Evolutionary conservation across 2,888 invertebrate species (phyloP), one percentile per base, ranked within the genome.

Genomic region (Eupithecia subfuscata): DNA sequence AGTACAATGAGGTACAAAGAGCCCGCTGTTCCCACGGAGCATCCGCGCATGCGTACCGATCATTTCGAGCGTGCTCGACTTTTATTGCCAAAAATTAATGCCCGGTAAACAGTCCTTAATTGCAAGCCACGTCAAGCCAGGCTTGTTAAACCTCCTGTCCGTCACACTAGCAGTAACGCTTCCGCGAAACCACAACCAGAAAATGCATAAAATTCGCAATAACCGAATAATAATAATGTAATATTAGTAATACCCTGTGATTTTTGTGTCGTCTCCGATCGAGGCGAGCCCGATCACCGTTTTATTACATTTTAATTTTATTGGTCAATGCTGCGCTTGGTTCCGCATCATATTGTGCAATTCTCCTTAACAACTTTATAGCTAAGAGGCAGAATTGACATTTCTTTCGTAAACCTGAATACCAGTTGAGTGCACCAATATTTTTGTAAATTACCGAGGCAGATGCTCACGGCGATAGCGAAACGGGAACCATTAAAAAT

Each of bases 51-150:
- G 90, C 92, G 93, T 89, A 91, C 92, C 92, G 90, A 89, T 90
- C 93, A 94, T 94, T 92, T 89, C 90, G 82, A 83, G 91, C 91
- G 87, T 88, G 92, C 94, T 90, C 91, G 87, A 91, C 92, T 93
- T 94, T 95, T 95, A 95, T 95, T 95, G 94, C 94, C 95, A 94
- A 95, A 95, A 95, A 95, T 95, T 94, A 95, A 94, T 94, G 94
- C 89, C 90, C 93, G 85, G 92, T 91, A 94, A 93, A 94, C 89
- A 93, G 94, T 87, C 89, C 91, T 88, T 94, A 95, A 95, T 94
- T 94, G 90, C 93, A 88, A 89, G 87, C 88, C 90, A 85, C 90
- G 86, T 90, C 93, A 88, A 89, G 87, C 88, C 89, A 85, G 90
- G 86, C 91, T 90, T 89, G 91, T 91, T 90, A 89, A 89, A 86